Evolutionary conservation across 2,113 vertebrate genomes (phyloP), one percentile per base, ranked within the genome.

Genomic region (Austrofundulus limnaeus): DNA sequence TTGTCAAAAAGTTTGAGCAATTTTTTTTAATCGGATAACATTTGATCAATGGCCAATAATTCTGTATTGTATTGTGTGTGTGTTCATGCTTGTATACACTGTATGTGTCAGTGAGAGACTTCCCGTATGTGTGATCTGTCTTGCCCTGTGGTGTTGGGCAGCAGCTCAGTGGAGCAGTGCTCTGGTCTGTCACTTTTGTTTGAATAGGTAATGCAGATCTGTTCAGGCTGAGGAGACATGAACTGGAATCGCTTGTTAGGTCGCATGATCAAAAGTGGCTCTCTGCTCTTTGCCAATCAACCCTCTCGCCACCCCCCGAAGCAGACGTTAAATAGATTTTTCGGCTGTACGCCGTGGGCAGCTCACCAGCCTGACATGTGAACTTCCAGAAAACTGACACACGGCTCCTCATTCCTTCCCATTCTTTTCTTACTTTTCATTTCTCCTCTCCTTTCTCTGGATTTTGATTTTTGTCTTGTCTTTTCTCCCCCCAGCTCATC

Each of bases 211-310:
- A 97, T 95, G 94, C 88, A 89, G 94, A 94, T 93, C 92, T 81
- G 92, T 90, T 94, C 94, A 94, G 93, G 92, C 92, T 91, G 93
- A 96, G 89, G 91, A 96, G 95, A 95, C 93, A 94, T 93, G 92
- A 94, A 93, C 92, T 94, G 94, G 95, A 96, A 95, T 94, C 92
- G 94, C 95, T 97, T 96, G 95, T 97, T 96, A 98, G 94, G 94
- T 95, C 93, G 93, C 92, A 94, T 93, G 95, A 96, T 97, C 95
- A 96, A 96, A 98, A 95, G 95, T 92, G 87, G 88, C 92, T 94
- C 92, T 95, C 92, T 93, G 92, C 92, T 94, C 94, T 93, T 93
- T 97, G 95, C 95, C 95, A 96, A 94, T 98, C 95, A 96, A 93
- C 87, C 92, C 95, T 96, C 93, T 92, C 94, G 94, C 94, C 89